Evolutionary conservation across 1,140 invertebrate genomes (phyloP).

Genomic region (Maconellicoccus hirsutus): DNA sequence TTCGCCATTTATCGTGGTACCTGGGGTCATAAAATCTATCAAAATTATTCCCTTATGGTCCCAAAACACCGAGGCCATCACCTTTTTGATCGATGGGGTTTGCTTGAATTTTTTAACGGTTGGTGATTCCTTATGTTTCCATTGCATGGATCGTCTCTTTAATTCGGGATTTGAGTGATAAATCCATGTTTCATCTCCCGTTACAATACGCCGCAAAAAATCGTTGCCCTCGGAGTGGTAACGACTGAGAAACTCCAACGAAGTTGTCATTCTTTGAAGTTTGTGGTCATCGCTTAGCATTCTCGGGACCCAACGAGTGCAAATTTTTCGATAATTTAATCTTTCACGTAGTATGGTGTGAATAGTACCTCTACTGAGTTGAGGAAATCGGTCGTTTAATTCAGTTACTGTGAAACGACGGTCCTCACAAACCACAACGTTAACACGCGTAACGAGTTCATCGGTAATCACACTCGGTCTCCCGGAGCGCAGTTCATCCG

Average conservation of each 20-base stretch:
- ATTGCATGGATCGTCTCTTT: slow-evolving; percentile 34
- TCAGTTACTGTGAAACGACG: neutral
- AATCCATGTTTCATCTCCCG: slow-evolving; percentile 36
- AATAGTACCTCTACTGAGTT: neutral
- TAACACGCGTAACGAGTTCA: neutral
- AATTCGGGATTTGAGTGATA: slow-evolving; percentile 34
- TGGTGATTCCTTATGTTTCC: slow-evolving; percentile 28
- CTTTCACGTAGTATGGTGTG: neutral
- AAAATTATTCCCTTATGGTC: slow-evolving; percentile 17
- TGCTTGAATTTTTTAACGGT: slow-evolving; percentile 29
- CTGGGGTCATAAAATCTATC: slow-evolving; percentile 29
- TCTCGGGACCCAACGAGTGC: slow-evolving; percentile 16
- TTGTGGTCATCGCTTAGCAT: slow-evolving; percentile 20
- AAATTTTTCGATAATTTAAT: slow-evolving; percentile 18
- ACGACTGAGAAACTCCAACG: slow-evolving; percentile 11
- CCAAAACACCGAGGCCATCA: slow-evolving; percentile 32
- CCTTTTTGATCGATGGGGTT: slow-evolving; percentile 31
- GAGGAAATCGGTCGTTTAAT: neutral
- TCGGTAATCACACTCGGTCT: slow-evolving; percentile 6
- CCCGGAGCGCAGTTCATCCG: neutral
- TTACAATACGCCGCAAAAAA: slow-evolving; percentile 19
- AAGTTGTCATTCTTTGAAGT: neutral
- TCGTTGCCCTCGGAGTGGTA: neutral
- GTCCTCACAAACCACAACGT: neutral
- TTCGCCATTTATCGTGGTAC: slow-evolving; percentile 29